A percentile compares a stretch with the other conserved stretches of the same genome.
These are phyloP conservation scores for Leptosomus discolor DNA, from an alignment of 2,113 vertebrate species.

Conservation along the genomic window DNA sequence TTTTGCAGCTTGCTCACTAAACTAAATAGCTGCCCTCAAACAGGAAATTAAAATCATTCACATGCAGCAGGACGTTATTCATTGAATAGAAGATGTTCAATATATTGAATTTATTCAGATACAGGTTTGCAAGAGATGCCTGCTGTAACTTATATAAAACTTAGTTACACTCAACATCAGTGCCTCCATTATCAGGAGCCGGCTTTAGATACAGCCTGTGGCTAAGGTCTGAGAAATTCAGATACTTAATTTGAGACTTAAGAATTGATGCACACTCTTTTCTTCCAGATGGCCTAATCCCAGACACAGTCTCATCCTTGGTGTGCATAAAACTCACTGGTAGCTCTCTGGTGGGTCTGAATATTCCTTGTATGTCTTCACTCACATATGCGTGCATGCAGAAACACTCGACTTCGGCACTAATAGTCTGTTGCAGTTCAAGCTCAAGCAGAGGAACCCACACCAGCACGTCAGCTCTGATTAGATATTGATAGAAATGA, in stretches of 20 bases:
- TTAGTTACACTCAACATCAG: neutral
- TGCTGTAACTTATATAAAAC: neutral
- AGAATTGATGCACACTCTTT: neutral
- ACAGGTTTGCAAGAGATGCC: neutral
- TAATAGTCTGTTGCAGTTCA: neutral
- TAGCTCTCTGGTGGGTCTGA: neutral
- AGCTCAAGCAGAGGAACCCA: neutral
- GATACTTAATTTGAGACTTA: neutral
- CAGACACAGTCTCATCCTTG: neutral
- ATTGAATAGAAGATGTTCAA: neutral
- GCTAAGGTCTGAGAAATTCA: neutral
- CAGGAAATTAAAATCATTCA: constrained; percentile 17
- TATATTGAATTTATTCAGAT: neutral
- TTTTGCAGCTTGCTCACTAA: neutral
- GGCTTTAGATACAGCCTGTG: neutral
- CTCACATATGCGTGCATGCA: neutral
- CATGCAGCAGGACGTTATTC: neutral
- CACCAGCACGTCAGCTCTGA: neutral
- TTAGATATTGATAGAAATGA: neutral
- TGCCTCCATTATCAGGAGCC: neutral
- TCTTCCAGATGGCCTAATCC: neutral
- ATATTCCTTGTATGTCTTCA: neutral
- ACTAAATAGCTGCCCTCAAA: neutral
- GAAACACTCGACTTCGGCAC: accelerated
- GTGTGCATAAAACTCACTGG: neutral